Evolutionary conservation across 1,140 invertebrate species (phyloP).

Genomic region (Acyrthosiphon pisum): DNA sequence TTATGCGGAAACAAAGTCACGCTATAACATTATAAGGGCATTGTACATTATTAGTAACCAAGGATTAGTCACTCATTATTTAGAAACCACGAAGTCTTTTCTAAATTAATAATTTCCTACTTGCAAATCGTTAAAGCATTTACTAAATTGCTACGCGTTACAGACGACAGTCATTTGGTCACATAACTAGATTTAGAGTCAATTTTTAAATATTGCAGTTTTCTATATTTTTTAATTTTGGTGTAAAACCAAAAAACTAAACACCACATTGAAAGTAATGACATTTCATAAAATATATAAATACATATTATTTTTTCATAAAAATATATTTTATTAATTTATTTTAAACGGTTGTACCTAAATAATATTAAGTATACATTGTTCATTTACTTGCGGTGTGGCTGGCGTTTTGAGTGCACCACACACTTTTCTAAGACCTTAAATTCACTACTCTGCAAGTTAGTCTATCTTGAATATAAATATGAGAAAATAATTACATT

Average conservation of each 20-base stretch:
- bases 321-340: no score
- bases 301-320: no score
- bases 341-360: neutral
- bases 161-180: neutral
- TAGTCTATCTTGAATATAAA: neutral
- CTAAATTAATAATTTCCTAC: neutral
- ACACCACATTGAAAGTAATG: no score
- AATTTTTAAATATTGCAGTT: neutral
- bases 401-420: neutral
- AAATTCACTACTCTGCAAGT: neutral
- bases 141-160: neutral
- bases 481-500: neutral
- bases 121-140: neutral
- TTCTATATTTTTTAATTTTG: no score
- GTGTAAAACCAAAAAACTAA: no score
- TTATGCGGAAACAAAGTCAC: conserved; percentile 29
- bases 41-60: neutral
- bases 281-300: no score
- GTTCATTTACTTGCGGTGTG: neutral
- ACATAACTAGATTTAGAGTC: neutral
- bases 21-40: neutral
- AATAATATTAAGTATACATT: neutral
- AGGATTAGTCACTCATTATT: neutral
- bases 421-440: neutral
- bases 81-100: neutral